Evolutionary conservation across 2,888 invertebrate genomes (phyloP), one percentile per base, ranked within the genome.

Genomic region (Synergus japonicus): DNA sequence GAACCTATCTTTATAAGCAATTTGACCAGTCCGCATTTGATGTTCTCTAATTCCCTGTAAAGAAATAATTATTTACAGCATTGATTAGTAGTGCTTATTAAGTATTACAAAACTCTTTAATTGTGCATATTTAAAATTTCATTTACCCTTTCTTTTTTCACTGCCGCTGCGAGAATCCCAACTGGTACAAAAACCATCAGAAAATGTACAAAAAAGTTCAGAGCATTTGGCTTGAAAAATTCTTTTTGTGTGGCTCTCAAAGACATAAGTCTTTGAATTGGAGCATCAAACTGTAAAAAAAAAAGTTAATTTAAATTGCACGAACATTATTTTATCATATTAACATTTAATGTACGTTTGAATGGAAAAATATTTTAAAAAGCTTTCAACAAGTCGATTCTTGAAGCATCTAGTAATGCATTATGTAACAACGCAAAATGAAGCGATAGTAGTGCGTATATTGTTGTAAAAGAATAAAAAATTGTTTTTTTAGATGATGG

Each of bases 221-320:
- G 94, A 1, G 93, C 92, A 44, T 94, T 95, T 0, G 96, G 95
- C 88, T 93, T 94, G 89, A 97, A 97, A 88, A 95, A 93, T 0
- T 96, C 95, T 83, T 93, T 94, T 76, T 94, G 92, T 9, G 94
- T 94, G 0, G 94, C 94, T 90, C 94, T 94, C 95, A 97, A 94
- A 0, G 97, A 94, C 89, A 95, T 93, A 89, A 94, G 97, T 77
- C 96, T 94, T 87, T 96, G 95, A 4, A 97, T 85, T 12, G 95
- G 96, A n/a, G 95, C 93, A 92, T 98, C 98, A 91, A 97, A 96
- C 98, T 98, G 92, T 85, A 94, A 94, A 78, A 63, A 66, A n/a
- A 58, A 77, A 54, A 76, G 15, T 63, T 15, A 73, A 7, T 63
- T 43, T 13, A 15, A 58, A 18, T 54, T 13, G 5, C 41, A 54